Base-by-base conservation (phyloP, 2,888 invertebrate species). In the Andrena praecox region DNA sequence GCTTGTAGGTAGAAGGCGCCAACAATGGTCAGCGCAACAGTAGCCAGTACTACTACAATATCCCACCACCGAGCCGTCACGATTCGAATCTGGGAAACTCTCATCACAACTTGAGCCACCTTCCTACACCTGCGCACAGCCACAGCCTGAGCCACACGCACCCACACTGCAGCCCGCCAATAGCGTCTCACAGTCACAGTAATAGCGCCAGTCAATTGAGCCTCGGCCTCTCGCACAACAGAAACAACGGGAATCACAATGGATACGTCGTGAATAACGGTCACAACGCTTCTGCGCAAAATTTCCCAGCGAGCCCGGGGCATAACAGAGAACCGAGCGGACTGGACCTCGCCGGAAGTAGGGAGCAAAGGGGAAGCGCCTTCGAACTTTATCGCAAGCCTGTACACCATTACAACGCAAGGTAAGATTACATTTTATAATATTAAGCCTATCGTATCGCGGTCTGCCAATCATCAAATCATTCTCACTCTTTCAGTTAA, bases 351-450 rank as follows among this genome's bases (percentile, higher is more conserved):
- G 97, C 98, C 71, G 98, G 98, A 67, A 97, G 98, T 91, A 95
- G 97, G 90, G 98, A 98, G 93, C 98, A 98, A 92, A 95, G 98
- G 73, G 98, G 98, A 35, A 98, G 98, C 85, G 99, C 99, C n/a
- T 98, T 99, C 93, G 98, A 98, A 94, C 95, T 98, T 83, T 99
- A 98, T 94, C 96, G 98, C 87, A 98, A 98, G 94, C 98, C 98
- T 10, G 96, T 97, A 92, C 96, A 96, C 94, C 97, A 97, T 95
- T 89, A 89, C 56, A 89, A 86, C 59, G 85, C 87, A n/a, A 89
- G 89, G 82, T 89, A 69, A 85, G 33, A 24, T 20, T n/a, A 5
- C 2, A 4, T 50, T 50, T 50, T n/a, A 20, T 20, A 31, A 50
- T 8, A 29, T 1, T 50, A 2, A 2, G 1, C 42, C 16, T 2